Evolutionary conservation across 2,113 vertebrate genomes (phyloP).

Genomic region (Phaetusa simplex): DNA sequence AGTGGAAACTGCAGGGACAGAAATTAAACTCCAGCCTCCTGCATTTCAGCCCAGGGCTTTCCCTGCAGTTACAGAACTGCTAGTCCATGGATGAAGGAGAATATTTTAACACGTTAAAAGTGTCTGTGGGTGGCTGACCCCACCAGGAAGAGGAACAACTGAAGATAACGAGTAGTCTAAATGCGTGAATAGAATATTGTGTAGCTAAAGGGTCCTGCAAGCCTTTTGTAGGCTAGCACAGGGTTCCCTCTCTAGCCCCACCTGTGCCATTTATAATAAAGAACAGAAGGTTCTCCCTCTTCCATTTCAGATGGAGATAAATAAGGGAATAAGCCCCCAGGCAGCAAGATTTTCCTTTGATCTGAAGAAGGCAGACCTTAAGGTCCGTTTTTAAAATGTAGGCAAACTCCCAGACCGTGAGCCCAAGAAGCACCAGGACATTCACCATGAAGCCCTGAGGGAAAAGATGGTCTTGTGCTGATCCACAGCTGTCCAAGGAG

Average conservation of each 20-base stretch:
- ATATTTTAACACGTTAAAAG: neutral
- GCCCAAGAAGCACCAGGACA: neutral
- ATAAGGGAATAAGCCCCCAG: neutral
- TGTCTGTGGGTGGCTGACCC: neutral
- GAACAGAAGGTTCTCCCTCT: neutral
- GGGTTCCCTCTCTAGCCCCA: neutral
- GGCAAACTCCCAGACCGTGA: neutral
- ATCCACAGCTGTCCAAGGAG: neutral
- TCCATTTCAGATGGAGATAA: neutral
- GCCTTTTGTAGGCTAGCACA: neutral
- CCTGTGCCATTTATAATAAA: neutral
- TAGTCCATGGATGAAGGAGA: neutral
- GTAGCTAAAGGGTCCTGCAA: neutral
- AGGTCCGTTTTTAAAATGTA: neutral
- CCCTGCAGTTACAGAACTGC: neutral
- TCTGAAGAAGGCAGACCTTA: neutral
- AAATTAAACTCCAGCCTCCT: neutral
- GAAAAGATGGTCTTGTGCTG: neutral
- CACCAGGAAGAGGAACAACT: neutral
- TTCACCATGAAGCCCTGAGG: neutral
- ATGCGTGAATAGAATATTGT: neutral
- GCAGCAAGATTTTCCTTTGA: neutral
- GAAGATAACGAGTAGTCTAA: neutral
- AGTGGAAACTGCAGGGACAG: neutral
- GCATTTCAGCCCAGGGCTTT: neutral